Conservation (phyloP, 2,113 vertebrate species). For the Oryzias curvinotus region DNA sequence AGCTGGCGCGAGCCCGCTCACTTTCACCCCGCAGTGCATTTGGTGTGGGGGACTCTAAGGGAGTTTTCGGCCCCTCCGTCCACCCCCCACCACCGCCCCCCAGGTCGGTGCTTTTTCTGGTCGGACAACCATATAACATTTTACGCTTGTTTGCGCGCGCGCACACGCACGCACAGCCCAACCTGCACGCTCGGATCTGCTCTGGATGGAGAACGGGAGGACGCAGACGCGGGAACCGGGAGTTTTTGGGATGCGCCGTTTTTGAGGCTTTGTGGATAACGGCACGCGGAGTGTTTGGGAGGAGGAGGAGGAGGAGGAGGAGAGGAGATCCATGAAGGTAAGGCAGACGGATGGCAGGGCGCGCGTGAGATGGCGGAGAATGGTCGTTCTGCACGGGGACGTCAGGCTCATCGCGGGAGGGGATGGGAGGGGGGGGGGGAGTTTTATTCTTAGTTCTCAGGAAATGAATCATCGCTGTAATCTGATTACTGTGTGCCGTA, state of each 20-base stretch:
- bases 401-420: too few species aligned
- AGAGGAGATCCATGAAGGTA: conserved; percentile 56
- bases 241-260: conserved; percentile 24
- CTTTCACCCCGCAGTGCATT: conserved; percentile 20
- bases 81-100: neutral
- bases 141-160: neutral
- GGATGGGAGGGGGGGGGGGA: neutral
- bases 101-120: too few species aligned
- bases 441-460: conserved; percentile 42
- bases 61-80: conserved; percentile 11
- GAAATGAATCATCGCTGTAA: conserved; percentile 52
- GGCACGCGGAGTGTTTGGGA: too few species aligned
- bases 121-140: too few species aligned
- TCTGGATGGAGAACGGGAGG: conserved; percentile 1
- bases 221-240: conserved; percentile 17
- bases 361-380: conserved; percentile 39
- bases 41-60: neutral
- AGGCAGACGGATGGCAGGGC: conserved; percentile 40
- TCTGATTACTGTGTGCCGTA: conserved; percentile 38
- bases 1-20: neutral
- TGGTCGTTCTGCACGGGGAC: conserved; percentile 22
- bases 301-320: neutral
- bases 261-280: too few species aligned
- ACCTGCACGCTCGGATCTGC: conserved; percentile 4
- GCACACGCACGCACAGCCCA: neutral